Conservation (phyloP, 92 coral and sea anemone genomes). For the Pocillopora grandis region DNA sequence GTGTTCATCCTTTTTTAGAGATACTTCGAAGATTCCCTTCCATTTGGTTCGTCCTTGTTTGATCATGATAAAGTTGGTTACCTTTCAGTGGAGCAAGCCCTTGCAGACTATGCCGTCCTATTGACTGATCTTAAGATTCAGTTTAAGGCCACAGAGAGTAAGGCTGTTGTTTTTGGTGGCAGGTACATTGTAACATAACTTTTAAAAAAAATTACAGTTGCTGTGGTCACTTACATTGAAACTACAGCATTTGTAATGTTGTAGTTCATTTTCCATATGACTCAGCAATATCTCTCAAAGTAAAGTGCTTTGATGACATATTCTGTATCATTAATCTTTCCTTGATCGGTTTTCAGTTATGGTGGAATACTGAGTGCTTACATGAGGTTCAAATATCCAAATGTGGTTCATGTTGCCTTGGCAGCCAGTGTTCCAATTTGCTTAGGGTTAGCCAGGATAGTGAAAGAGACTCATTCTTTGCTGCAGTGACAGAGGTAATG, state of each 20-base stretch:
- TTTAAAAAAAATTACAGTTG: too few relatives aligned
- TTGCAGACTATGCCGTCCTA: constrained; percentile 91
- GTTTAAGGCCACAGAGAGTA: constrained; percentile 73
- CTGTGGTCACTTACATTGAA: not conserved
- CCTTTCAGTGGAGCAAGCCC: constrained; percentile 84
- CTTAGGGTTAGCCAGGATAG: too few relatives aligned
- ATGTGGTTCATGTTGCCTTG: constrained; percentile 83
- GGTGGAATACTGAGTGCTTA: constrained; percentile 97
- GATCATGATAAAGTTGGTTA: constrained; percentile 84
- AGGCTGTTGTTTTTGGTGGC: constrained; percentile 94
- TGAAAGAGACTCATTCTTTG: constrained; percentile 82
- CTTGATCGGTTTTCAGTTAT: constrained; percentile 53
- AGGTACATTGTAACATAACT: too few relatives aligned
- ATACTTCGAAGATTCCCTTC: constrained; percentile 90
- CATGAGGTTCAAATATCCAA: constrained; percentile 92
- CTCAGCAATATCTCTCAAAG: too few relatives aligned
- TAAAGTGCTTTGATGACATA: not conserved
- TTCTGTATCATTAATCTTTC: not conserved
- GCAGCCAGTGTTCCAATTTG: constrained; percentile 98
- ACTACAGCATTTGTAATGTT: too few relatives aligned
- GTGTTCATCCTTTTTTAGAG: constrained; percentile 46
- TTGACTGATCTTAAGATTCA: constrained; percentile 65
- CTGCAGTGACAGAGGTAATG: constrained; percentile 81
- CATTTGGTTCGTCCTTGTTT: constrained; percentile 87
- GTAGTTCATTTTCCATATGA: too few relatives aligned